Conservation (phyloP, 35 echinoderm and acorn worm species). For the Holothuria glaberrima region DNA sequence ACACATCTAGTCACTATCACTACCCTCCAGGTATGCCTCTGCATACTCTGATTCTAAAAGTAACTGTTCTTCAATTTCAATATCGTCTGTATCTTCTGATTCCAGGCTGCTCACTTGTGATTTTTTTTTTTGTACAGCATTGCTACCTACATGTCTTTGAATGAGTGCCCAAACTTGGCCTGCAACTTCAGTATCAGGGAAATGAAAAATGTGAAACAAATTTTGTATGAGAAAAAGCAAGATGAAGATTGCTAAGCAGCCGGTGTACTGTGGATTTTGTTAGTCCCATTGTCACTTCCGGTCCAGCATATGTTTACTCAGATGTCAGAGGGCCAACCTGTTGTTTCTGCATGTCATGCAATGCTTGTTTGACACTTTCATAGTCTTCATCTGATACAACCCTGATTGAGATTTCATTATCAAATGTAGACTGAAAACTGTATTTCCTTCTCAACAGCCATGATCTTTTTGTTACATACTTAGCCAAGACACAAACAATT, state of each 20-base stretch:
- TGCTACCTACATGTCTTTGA: not conserved
- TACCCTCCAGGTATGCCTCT: no score
- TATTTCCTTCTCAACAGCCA: not conserved
- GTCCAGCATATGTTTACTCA: slow-evolving; percentile 21
- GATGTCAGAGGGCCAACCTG: not conserved
- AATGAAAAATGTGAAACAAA: slow-evolving; percentile 2
- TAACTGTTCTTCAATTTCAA: no score
- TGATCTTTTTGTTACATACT: not conserved
- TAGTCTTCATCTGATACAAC: slow-evolving; percentile 24
- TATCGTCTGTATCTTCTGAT: no score
- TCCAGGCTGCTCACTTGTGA: no score
- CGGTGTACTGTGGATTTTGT: slow-evolving; percentile 18
- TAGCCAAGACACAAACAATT: slow-evolving; percentile 23
- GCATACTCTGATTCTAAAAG: no score
- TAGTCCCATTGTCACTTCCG: slow-evolving; percentile 29
- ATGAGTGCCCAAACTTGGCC: slow-evolving; percentile 4
- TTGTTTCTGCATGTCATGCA: not conserved
- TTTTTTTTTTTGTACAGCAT: not conserved
- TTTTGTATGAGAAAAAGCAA: slow-evolving; percentile 42
- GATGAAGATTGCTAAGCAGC: slow-evolving; percentile 37
- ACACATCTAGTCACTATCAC: no score
- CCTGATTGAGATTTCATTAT: not conserved
- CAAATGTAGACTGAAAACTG: not conserved
- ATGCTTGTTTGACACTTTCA: not conserved
- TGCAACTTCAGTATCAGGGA: slow-evolving; percentile 9